Evolutionary conservation across 2,797 vertebrate species (phyloP), one percentile per base, ranked within the genome.

Genomic region (Numenius phaeopus): DNA sequence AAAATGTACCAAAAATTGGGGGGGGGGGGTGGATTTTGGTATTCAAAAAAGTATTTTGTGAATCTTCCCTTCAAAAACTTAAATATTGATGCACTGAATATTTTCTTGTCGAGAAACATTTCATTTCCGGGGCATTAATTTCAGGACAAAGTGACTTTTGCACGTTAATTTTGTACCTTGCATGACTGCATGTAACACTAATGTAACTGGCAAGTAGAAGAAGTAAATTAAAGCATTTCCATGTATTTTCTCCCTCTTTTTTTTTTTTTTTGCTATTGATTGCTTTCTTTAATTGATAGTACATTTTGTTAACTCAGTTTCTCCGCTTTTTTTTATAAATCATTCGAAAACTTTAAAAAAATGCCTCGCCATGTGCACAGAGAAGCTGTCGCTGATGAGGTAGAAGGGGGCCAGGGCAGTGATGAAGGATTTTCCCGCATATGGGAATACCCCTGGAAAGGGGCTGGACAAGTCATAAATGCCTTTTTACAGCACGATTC

Each of bases 251-350:
- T n/a, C 10, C 19, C 9, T 20, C 12, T 13, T 32, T 5, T 6
- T 42, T 16, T 44, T 23, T 19, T 9, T 2, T 3, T 2, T 13
- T 2, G 1, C 21, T 12, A 13, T 13, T 17, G n/a, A 69, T 61
- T 50, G 8, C 10, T 72, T 52, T 52, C 18, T 40, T 44, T 52
- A 69, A 59, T 17, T 50, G n/a, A 12, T 7, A 73, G 18, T 16
- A 23, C 9, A 4, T 54, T 55, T 40, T 62, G 14, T 23, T 37
- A 50, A 27, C 11, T 72, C 24, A 0, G 1, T 57, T 81, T 81
- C 42, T 39, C 7, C 11, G 2, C 3, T 32, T 47, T 82, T 84
- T 61, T 4, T 2, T 34, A 34, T 11, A 65, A 82, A 39, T 39
- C 18, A 18, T 23, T 42, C 0, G 1, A 80, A 78, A 89, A 32